Conservation (phyloP, 1,140 invertebrate genomes). For the Melitaea cinxia region DNA sequence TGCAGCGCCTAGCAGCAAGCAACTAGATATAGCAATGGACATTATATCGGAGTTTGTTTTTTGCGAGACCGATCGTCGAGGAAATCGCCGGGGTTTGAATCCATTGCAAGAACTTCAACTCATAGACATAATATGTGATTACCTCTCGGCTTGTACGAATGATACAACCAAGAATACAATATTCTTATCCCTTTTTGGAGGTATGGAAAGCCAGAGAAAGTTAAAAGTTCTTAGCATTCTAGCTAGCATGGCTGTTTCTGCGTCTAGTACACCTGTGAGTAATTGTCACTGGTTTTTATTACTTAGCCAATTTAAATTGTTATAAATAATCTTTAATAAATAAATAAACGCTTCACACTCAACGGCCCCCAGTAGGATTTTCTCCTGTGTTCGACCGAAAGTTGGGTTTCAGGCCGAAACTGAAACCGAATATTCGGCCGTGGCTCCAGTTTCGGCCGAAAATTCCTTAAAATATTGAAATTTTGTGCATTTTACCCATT, state of each 20-base stretch:
- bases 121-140: slow-evolving; percentile 88
- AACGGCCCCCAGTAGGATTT: too few relatives aligned
- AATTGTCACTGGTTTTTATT: slow-evolving; percentile 18
- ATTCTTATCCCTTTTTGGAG: slow-evolving; percentile 89
- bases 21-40: slow-evolving; percentile 84
- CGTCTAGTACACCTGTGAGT: slow-evolving; percentile 85
- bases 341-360: too few relatives aligned
- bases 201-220: slow-evolving; percentile 85
- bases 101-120: slow-evolving; percentile 89
- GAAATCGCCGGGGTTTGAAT: slow-evolving; percentile 83
- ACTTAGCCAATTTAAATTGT: too few relatives aligned
- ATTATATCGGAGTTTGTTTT: slow-evolving; percentile 92
- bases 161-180: slow-evolving; percentile 90
- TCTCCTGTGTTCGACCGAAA: too few relatives aligned
- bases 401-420: too few relatives aligned
- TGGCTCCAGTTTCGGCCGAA: too few relatives aligned
- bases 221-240: slow-evolving; percentile 88
- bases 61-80: slow-evolving; percentile 87
- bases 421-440: too few relatives aligned
- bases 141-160: slow-evolving; percentile 85
- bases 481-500: too few relatives aligned
- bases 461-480: too few relatives aligned
- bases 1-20: slow-evolving; percentile 71
- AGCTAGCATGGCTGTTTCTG: slow-evolving; percentile 89
- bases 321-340: too few relatives aligned